Conservation (phyloP, 2,888 invertebrate genomes). For the Apodemia duryi region DNA sequence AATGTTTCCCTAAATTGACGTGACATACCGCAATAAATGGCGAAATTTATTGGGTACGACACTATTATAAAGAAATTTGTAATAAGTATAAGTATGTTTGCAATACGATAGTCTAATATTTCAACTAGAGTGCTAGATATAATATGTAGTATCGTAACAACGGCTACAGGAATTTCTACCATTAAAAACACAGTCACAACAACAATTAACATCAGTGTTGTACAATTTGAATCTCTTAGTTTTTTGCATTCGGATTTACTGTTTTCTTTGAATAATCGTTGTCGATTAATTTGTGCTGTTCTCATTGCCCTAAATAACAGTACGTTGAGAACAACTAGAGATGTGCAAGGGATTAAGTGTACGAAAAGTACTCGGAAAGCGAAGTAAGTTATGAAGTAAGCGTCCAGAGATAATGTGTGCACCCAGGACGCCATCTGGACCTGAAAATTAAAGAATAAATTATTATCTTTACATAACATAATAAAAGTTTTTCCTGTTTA, state of each 20-base stretch:
- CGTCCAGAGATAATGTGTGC: slow-evolving; percentile 82
- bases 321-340: slow-evolving; percentile 92
- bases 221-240: slow-evolving; percentile 89
- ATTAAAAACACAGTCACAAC: slow-evolving; percentile 91
- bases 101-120: slow-evolving; percentile 87
- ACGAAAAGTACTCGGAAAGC: slow-evolving; percentile 94
- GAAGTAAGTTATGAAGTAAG: slow-evolving; percentile 90
- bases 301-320: slow-evolving; percentile 92
- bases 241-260: slow-evolving; percentile 88
- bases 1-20: slow-evolving; percentile 96
- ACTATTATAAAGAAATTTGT: slow-evolving; percentile 95
- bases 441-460: slow-evolving; percentile 38
- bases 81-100: slow-evolving; percentile 87
- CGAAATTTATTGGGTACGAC: slow-evolving; percentile 96
- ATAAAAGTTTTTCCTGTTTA: no score
- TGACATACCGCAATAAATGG: slow-evolving; percentile 98
- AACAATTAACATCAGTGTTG: slow-evolving; percentile 92
- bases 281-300: slow-evolving; percentile 88
- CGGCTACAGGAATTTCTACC: slow-evolving; percentile 91
- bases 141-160: slow-evolving; percentile 90
- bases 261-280: slow-evolving; percentile 87
- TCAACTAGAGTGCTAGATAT: slow-evolving; percentile 86
- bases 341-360: slow-evolving; percentile 93
- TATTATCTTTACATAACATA: background rate
- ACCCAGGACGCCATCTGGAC: slow-evolving; percentile 85